phyloP scores from a whole-genome alignment of 2,888 invertebrate species.

The Rotaria sp. region DNA sequence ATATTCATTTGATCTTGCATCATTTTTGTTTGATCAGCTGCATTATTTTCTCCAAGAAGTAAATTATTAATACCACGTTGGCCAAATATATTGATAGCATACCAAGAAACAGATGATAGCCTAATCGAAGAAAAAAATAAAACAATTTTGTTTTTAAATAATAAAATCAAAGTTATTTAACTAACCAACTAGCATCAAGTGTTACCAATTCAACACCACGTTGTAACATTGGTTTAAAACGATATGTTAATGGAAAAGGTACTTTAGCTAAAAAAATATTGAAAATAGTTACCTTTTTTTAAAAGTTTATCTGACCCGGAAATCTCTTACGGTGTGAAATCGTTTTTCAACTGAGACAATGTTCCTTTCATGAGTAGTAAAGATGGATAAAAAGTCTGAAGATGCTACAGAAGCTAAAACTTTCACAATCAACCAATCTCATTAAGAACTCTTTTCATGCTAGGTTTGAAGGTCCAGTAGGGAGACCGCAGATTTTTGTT shows the following conservation, averaged over 20 bases:
- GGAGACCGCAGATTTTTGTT: too few species aligned
- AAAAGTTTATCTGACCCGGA: too few species aligned
- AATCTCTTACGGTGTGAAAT: too few species aligned
- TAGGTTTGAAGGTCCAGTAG: too few species aligned
- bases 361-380: too few species aligned
- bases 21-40: constrained; percentile 85
- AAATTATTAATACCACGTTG: constrained; percentile 90
- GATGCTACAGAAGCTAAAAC: too few species aligned
- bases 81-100: constrained; percentile 97
- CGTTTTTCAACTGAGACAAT: too few species aligned
- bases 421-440: too few species aligned
- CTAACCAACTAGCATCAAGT: constrained; percentile 85
- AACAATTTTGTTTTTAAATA: neutral
- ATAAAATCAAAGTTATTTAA: neutral
- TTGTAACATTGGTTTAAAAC: constrained; percentile 99
- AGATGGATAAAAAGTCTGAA: too few species aligned
- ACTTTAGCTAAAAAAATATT: constrained; percentile 70
- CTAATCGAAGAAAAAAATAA: constrained; percentile 45
- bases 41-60: constrained; percentile 94
- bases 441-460: too few species aligned
- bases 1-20: constrained; percentile 98
- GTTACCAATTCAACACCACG: constrained; percentile 88
- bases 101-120: constrained; percentile 98
- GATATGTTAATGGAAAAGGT: constrained; percentile 89
- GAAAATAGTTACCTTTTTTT: too few species aligned